A percentile compares a stretch with the other conserved stretches of the same genome.
Conservation (phyloP, 1,140 invertebrate genomes). For the Orchestia grillus region DNA sequence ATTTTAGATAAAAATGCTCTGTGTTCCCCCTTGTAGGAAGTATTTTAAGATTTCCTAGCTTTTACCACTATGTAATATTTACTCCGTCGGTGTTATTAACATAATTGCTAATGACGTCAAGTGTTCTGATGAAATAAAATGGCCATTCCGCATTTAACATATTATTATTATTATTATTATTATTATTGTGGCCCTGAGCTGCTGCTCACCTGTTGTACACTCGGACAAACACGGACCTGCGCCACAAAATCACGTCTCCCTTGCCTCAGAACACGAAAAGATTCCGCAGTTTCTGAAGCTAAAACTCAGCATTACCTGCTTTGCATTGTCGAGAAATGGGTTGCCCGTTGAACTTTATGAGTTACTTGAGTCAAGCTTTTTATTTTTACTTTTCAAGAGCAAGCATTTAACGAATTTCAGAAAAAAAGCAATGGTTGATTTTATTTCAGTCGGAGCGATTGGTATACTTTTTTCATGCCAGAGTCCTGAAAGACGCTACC, state of each 20-base stretch:
- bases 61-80: not conserved
- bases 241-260: not conserved
- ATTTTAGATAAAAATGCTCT: too few relatives aligned
- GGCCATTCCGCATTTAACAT: too few relatives aligned
- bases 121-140: conserved; percentile 49
- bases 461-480: not conserved
- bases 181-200: not conserved
- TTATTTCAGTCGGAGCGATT: conserved; percentile 24
- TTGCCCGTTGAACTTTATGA: not conserved
- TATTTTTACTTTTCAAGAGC: conserved; percentile 16
- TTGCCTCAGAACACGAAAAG: not conserved
- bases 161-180: not conserved
- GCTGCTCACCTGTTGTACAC: not conserved
- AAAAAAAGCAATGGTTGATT: conserved; percentile 45
- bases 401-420: not conserved
- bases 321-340: conserved; percentile 38
- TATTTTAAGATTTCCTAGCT: too few relatives aligned
- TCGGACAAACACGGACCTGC: conserved; percentile 39
- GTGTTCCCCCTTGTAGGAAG: too few relatives aligned
- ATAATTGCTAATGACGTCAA: not conserved
- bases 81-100: not conserved
- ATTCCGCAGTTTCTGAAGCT: not conserved
- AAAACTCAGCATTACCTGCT: not conserved
- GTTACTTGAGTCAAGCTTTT: conserved; percentile 51
- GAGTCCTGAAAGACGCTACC: not conserved